These are phyloP conservation scores for Trichomalopsis sarcophagae DNA, from an alignment of 1,140 invertebrate genomes.

Conservation along the genomic window DNA sequence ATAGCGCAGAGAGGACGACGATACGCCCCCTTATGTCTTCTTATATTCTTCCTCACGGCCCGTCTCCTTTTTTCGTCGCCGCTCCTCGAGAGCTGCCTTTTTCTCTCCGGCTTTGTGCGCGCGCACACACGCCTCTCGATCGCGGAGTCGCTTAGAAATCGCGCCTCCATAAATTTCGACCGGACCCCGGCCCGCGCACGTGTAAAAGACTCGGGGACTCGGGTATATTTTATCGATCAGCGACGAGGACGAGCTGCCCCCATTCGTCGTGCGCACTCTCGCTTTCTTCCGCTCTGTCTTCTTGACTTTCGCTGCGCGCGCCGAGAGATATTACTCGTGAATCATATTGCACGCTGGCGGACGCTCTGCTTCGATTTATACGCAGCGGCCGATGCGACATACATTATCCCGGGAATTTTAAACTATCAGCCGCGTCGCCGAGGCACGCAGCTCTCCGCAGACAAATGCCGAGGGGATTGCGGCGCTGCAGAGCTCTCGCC, in stretches of 20 bases:
- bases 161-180: conserved; percentile 47
- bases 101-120: conserved; percentile 1
- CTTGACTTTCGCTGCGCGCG: not conserved
- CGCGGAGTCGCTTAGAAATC: conserved; percentile 47
- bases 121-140: conserved; percentile 23
- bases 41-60: conserved; percentile 20
- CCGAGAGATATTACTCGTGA: conserved; percentile 43
- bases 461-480: conserved; percentile 16
- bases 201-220: not conserved
- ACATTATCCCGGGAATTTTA: conserved; percentile 36
- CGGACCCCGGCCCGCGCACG: not conserved
- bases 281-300: conserved; percentile 6
- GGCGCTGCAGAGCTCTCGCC: no score
- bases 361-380: conserved; percentile 30
- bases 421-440: conserved; percentile 24
- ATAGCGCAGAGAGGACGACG: conserved; percentile 25
- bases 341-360: conserved; percentile 24
- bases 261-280: not conserved
- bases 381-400: conserved; percentile 12
- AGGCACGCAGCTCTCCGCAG: not conserved
- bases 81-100: conserved; percentile 6
- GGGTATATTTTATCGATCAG: conserved; percentile 51
- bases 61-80: conserved; percentile 12
- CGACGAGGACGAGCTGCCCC: conserved; percentile 8
- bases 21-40: conserved; percentile 25